Base-by-base conservation (phyloP, 2,888 invertebrate genomes). In the Hedychridium roseum region DNA sequence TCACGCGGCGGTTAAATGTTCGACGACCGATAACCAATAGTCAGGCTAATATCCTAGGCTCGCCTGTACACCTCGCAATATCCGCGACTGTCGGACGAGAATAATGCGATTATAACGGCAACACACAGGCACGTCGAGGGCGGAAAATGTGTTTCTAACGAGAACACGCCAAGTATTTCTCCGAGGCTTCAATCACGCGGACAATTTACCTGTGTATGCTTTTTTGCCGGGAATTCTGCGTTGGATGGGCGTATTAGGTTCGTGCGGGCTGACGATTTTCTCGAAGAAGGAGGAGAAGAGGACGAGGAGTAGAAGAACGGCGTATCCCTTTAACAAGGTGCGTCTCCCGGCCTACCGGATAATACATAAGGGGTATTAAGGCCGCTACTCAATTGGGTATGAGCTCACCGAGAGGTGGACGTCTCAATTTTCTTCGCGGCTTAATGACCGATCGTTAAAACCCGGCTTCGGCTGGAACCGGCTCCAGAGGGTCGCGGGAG, bases 401-500 rank as follows among this genome's bases (percentile, higher is more conserved):
- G 65, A 66, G 64, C 47, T 60, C 57, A 51, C 58, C 56, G 55
- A 66, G 66, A 66, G 67, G 66, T 66, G 65, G 71, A 71, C 72
- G 71, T 73, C 73, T 74, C 74, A 74, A 74, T 74, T 73, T 73
- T 73, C 73, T 72, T 68, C 69, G 66, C 70, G 69, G 68, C 70
- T 73, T 74, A 74, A 74, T 73, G 73, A 73, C 73, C 73, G 70
- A 71, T 74, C 74, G 73, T 74, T 74, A 73, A 74, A 71, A 71
- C 62, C 68, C 60, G 64, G 56, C 63, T 64, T 58, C 60, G 66
- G 62, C 57, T 57, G 60, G 68, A 71, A 73, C 71, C 71, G 70
- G 70, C 71, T 71, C 63, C 21, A 35, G 34, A 32, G 53, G 43
- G 41, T 41, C 46, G 28, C 43, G 39, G 36, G 45, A 46, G 37